These are phyloP conservation scores for Heliconius erato DNA, from an alignment of 2,888 invertebrate genomes.

Conservation along the genomic window DNA sequence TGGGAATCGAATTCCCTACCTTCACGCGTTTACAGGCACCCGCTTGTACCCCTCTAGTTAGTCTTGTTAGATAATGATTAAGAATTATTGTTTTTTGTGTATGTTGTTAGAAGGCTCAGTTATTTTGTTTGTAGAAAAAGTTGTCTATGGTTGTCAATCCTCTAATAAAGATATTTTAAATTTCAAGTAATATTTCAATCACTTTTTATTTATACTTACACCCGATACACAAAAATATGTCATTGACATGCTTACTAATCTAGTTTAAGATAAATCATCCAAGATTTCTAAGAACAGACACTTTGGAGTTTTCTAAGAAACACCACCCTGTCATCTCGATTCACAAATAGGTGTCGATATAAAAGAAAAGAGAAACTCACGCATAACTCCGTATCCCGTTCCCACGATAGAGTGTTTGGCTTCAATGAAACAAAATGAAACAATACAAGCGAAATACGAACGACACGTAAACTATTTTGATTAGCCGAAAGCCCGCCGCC, in stretches of 20 bases:
- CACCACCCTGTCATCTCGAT: constrained; percentile 39
- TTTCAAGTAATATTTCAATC: neutral
- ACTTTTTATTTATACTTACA: no score
- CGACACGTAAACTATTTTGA: constrained; percentile 85
- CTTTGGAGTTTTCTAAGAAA: constrained; percentile 38
- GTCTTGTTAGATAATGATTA: neutral
- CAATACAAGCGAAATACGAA: constrained; percentile 60
- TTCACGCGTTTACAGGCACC: no score
- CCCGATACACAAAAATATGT: neutral
- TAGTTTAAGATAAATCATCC: constrained; percentile 3
- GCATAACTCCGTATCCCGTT: constrained; percentile 45
- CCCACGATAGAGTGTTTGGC: constrained; percentile 55
- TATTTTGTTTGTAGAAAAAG: neutral
- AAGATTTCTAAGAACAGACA: constrained; percentile 36
- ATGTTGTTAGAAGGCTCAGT: neutral
- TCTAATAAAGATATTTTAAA: neutral
- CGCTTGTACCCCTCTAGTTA: neutral
- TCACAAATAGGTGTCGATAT: constrained; percentile 56
- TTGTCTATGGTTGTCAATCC: neutral
- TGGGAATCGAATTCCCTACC: no score
- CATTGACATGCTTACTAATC: neutral
- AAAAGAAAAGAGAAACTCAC: constrained; percentile 41
- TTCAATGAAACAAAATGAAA: constrained; percentile 53
- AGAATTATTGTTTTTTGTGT: neutral
- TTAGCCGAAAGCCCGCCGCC: constrained; percentile 79